Conservation (phyloP, 2,888 invertebrate genomes). For the Tribolium freemani region DNA sequence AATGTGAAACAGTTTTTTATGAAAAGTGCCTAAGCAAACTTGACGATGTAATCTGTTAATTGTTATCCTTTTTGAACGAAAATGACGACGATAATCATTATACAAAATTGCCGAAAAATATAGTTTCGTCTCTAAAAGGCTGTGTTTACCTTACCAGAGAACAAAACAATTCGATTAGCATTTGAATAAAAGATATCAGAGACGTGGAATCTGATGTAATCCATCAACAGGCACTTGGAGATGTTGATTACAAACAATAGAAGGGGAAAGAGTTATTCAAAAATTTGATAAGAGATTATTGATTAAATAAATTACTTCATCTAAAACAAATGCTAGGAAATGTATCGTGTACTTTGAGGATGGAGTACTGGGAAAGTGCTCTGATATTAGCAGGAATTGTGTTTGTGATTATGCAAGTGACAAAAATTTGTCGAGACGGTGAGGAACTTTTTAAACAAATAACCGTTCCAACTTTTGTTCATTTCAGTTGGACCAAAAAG, state of each 20-base stretch:
- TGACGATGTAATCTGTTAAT: slow-evolving; percentile 8
- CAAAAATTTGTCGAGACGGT: slow-evolving; percentile 8
- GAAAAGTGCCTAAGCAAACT: slow-evolving; percentile 12
- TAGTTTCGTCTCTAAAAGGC: too few relatives aligned
- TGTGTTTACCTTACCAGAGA: too few relatives aligned
- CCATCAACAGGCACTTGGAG: too few relatives aligned
- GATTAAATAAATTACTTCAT: neutral
- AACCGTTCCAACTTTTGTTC: neutral
- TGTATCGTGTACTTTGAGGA: neutral
- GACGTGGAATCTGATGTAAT: too few relatives aligned
- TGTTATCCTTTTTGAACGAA: neutral
- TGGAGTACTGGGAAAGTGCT: slow-evolving; percentile 14
- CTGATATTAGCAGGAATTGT: slow-evolving; percentile 1
- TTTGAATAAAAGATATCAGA: too few relatives aligned
- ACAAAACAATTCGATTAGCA: too few relatives aligned
- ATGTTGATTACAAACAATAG: too few relatives aligned
- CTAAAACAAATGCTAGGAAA: neutral
- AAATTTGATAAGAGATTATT: too few relatives aligned
- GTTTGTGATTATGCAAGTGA: slow-evolving; percentile 3
- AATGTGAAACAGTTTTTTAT: slow-evolving; percentile 16
- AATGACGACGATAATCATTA: neutral
- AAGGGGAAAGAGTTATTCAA: too few relatives aligned
- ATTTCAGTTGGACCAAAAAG: neutral
- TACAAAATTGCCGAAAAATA: too few relatives aligned
- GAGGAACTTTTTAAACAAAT: neutral